phyloP scores from a whole-genome alignment of 2,888 invertebrate species.

The Melanotus villosus region DNA sequence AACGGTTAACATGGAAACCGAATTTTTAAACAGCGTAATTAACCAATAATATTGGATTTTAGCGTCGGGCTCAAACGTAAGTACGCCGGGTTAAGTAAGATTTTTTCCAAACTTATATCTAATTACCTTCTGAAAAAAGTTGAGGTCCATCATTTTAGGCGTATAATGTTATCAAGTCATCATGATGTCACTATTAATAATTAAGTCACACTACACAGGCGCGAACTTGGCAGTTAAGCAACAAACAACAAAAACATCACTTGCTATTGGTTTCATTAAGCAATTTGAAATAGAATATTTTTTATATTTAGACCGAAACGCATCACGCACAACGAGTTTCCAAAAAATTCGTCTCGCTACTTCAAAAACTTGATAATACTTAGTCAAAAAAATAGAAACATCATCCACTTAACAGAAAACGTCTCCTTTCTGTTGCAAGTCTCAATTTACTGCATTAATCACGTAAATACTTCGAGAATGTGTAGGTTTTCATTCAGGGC shows the following conservation, averaged over 20 bases:
- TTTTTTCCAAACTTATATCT: too few species aligned
- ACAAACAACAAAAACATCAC: constrained; percentile 27
- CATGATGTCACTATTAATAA: constrained; percentile 33
- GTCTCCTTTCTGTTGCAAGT: constrained; percentile 65
- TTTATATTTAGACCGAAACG: not conserved
- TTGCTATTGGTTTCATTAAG: constrained; percentile 12
- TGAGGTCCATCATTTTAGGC: constrained; percentile 41
- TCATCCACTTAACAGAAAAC: constrained; percentile 54
- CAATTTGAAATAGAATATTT: not conserved
- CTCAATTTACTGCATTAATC: constrained; percentile 70
- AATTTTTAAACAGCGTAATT: too few species aligned
- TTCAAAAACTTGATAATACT: not conserved
- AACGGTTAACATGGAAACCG: too few species aligned
- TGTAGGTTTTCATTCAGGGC: constrained; percentile 70
- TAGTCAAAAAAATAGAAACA: constrained; percentile 29
- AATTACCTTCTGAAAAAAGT: constrained; percentile 39
- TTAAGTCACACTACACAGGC: constrained; percentile 28
- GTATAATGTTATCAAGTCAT: constrained; percentile 43
- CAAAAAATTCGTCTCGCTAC: not conserved
- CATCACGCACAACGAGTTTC: not conserved
- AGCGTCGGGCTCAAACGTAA: too few species aligned
- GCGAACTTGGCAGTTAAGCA: constrained; percentile 25
- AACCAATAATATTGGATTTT: too few species aligned
- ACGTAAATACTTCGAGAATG: constrained; percentile 68
- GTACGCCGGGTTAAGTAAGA: too few species aligned